phyloP scores from a whole-genome alignment of 2,113 vertebrate species.

The Oryzias javanicus region DNA sequence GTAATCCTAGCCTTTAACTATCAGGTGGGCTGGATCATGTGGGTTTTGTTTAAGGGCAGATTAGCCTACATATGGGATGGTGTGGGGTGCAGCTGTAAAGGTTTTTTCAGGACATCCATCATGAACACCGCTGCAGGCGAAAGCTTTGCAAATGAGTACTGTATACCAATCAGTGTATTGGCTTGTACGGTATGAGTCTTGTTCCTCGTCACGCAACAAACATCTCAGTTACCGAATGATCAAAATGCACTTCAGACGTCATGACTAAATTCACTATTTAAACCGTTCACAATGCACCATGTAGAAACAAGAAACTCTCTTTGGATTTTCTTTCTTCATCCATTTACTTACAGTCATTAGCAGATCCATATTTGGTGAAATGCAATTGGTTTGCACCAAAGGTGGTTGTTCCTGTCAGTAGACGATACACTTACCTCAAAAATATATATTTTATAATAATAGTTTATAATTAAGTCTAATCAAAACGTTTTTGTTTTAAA shows the following conservation, averaged over 20 bases:
- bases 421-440: too few relatives aligned
- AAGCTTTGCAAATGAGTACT: constrained; percentile 15
- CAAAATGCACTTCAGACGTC: constrained; percentile 17
- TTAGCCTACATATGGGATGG: constrained; percentile 23
- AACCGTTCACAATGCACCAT: not conserved
- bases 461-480: too few relatives aligned
- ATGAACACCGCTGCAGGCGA: constrained; percentile 12
- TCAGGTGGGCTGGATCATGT: constrained; percentile 39
- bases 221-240: constrained; percentile 4
- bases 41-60: constrained; percentile 28
- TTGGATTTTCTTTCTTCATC: constrained; percentile 7
- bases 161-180: constrained; percentile 10
- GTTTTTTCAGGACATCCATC: constrained; percentile 30
- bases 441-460: too few relatives aligned
- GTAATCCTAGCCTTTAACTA: constrained; percentile 22
- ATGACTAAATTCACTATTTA: constrained; percentile 1
- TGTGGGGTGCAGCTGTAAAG: constrained; percentile 27
- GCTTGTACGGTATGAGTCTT: constrained; percentile 5
- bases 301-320: constrained; percentile 17
- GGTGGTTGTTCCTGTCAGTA: too few relatives aligned
- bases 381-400: too few relatives aligned
- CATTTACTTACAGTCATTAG: not conserved
- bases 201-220: not conserved
- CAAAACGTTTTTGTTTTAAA: too few relatives aligned
- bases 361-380: too few relatives aligned